Base-by-base conservation (phyloP, 2,113 vertebrate species). In the Pagrus major region DNA sequence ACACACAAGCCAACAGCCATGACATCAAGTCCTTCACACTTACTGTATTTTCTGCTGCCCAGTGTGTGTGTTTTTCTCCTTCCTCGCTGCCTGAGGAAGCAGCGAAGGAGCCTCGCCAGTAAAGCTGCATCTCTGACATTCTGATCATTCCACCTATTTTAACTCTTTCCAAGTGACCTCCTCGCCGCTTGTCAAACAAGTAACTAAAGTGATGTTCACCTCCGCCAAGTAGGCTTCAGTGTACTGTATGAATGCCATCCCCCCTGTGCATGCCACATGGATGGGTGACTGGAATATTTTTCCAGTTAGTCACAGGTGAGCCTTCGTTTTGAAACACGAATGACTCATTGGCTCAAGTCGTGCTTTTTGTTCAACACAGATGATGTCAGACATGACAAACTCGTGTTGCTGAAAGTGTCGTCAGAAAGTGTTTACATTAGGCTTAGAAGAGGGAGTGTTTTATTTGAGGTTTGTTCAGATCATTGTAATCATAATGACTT, bases 131-230 rank as follows among this genome's bases (percentile, higher is more conserved):
- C 86, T 54, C 81, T 89, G 21, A 77, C 93, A 95, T 95, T 92
- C 94, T 91, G 55, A 79, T 89, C 91, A 93, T 94, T 94, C 94
- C 86, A 31, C 65, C 76, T 18, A 49, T 74, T 90, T 89, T 73
- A 81, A 88, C 85, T 86, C 56, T 75, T 83, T 88, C 83, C 83
- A 23, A 81, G 52, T 83, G 84, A 84, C 83, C 60, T 82, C 70
- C 83, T 73, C 84, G 78, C 80, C 65, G 44, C 64, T 78, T 46
- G n/a, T 78, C 51, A 87, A 37, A 83, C 78, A 68, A 74, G 65
- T 46, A 11, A 47, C 71, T 41, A 8, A 39, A 44, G 44, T 23
- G 2, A 51, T 16, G 47, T 42, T 75, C 31, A 39, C 58, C 60
- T 72, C 39, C 29, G 58, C 20, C 11, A 11, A 4, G 37, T 12